A percentile compares a stretch with the other conserved stretches of the same genome.
phyloP scores from a whole-genome alignment of 2,797 vertebrate species.

The Falco cherrug region DNA sequence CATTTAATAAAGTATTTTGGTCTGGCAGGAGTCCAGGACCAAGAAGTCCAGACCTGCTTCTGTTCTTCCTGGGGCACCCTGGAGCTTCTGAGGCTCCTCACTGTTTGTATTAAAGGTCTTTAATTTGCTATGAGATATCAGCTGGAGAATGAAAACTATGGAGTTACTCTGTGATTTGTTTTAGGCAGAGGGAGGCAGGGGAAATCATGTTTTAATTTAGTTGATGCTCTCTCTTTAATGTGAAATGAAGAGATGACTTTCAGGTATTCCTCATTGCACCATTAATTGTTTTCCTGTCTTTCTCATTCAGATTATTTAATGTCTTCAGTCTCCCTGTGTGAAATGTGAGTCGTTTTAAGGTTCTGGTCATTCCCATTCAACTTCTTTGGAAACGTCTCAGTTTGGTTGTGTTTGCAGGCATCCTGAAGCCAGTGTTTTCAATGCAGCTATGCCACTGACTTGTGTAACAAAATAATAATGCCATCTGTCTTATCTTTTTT shows the following conservation, averaged over 20 bases:
- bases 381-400: not conserved
- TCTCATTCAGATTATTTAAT: not conserved
- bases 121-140: conserved; percentile 49
- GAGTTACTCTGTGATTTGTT: conserved; percentile 14
- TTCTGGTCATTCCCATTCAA: not conserved
- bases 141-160: not conserved
- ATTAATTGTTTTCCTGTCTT: not conserved
- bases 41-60: conserved; percentile 32
- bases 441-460: not conserved
- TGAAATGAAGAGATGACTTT: conserved; percentile 9
- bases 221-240: not conserved
- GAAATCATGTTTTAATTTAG: conserved; percentile 15
- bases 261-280: not conserved
- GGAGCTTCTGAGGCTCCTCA: conserved; percentile 32
- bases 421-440: conserved; percentile 6
- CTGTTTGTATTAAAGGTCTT: conserved; percentile 47
- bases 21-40: conserved; percentile 40
- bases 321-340: not conserved
- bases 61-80: conserved; percentile 37
- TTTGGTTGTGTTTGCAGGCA: conserved; percentile 15
- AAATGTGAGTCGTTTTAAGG: not conserved
- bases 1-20: conserved; percentile 20
- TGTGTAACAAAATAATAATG: conserved; percentile 38
- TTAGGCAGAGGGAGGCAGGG: not conserved
- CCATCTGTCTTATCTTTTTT: conserved; percentile 47